Percentiles rank a stretch among this genome's conserved stretches.
phyloP scores from a whole-genome alignment of 1,140 invertebrate genomes.

The Lysiphlebus fabarum region DNA sequence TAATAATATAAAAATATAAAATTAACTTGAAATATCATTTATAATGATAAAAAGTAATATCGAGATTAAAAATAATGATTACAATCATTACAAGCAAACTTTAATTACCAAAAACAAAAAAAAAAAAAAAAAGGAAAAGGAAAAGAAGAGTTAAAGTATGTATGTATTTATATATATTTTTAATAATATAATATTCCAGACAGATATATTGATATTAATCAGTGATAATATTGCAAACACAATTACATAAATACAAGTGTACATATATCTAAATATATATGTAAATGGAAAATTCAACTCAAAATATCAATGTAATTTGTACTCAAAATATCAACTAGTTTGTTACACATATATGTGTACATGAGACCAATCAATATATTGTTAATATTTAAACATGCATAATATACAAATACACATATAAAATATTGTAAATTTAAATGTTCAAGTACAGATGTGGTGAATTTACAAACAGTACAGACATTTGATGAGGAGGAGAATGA shows the following conservation, averaged over 20 bases:
- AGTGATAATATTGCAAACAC: constrained; percentile 6
- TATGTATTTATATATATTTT: not conserved
- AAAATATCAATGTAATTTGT: no score
- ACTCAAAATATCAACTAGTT: not conserved
- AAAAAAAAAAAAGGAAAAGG: no score
- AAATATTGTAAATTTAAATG: constrained; percentile 13
- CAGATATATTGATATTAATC: not conserved
- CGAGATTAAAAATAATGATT: no score
- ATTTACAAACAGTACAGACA: constrained; percentile 29
- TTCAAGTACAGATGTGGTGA: constrained; percentile 18
- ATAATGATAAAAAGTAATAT: no score
- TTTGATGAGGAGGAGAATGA: not conserved
- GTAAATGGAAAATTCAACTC: no score
- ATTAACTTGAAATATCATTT: no score
- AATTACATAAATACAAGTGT: not conserved
- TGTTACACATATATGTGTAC: not conserved
- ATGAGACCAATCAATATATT: constrained; percentile 6
- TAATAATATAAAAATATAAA: no score
- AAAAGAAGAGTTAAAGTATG: not conserved
- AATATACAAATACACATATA: no score
- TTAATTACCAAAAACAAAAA: no score
- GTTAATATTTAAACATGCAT: not conserved
- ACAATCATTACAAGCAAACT: no score
- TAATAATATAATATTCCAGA: not conserved
- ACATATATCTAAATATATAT: no score